Evolutionary conservation across 2,797 vertebrate genomes (phyloP), one percentile per base, ranked within the genome.

Genomic region (Poliocrania exsul): DNA sequence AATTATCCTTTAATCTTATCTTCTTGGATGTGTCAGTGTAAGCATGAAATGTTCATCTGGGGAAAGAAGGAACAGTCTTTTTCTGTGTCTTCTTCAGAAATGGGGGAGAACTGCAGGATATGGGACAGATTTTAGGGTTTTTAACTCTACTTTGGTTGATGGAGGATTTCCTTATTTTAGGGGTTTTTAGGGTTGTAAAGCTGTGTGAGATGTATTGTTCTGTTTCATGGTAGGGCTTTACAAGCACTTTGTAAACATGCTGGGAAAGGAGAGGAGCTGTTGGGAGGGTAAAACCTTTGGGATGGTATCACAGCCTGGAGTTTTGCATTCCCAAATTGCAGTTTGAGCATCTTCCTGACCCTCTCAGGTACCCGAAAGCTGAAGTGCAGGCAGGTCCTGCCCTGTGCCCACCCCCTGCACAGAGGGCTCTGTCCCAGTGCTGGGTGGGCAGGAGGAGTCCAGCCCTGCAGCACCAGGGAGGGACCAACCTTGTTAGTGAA

Each of bases 321-420:
- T 53, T 88, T 28, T 24, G 11, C 5, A 4, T 42, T 88, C 15
- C 47, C 13, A 66, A 67, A 26, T 28, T 35, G 17, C 5, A 58
- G 25, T 24, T 40, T 21, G 16, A 16, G 4, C 18, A 11, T 44
- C 13, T 77, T 71, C 15, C 37, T 62, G 26, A 33, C 31, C 29
- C 19, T 4, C 31, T 4, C 15, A 8, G 20, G n/a, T 42, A 4
- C 26, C 38, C 67, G 33, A 35, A 79, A 74, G 29, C 7, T 79
- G n/a, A 77, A 25, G 17, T 31, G 23, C 40, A 60, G n/a, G 37
- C 53, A 29, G 24, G 38, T 28, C 7, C 15, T 15, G 11, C 26
- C 24, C 15, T 14, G 7, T 64, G 38, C 35, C 0, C 1, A 9
- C 14, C 15, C 38, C 11, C 29, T 13, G n/a, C 10, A 2, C 31